These are phyloP conservation scores for Mimas tiliae DNA, from an alignment of 2,888 invertebrate genomes.

Conservation along the genomic window DNA sequence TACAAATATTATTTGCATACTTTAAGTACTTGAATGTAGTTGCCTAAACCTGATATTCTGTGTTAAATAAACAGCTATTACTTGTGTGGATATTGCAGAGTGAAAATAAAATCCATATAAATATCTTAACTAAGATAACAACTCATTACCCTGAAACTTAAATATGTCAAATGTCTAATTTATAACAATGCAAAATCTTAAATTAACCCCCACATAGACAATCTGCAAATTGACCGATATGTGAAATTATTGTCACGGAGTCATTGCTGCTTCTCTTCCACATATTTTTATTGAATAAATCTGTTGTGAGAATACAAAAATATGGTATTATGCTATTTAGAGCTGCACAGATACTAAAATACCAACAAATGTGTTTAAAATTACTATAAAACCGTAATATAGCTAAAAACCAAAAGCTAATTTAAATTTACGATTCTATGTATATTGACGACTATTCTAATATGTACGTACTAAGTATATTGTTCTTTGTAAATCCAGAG, in stretches of 20 bases:
- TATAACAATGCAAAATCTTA: background rate
- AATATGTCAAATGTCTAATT: background rate
- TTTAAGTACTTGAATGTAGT: background rate
- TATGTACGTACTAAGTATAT: constrained; percentile 10
- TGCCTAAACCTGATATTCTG: background rate
- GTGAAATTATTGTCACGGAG: constrained; percentile 46
- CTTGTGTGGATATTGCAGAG: too few species aligned
- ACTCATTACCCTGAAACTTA: background rate
- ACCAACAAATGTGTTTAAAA: constrained; percentile 10
- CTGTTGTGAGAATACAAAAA: constrained; percentile 3
- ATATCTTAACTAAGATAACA: too few species aligned
- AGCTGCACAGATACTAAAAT: constrained; percentile 7
- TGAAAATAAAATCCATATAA: too few species aligned
- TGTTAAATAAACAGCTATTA: too few species aligned
- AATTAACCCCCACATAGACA: constrained; percentile 25
- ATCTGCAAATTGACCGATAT: constrained; percentile 34
- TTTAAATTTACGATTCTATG: constrained; percentile 1
- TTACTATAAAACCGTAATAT: constrained; percentile 10
- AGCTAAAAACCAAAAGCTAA: constrained; percentile 20
- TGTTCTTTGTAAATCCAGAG: constrained; percentile 15
- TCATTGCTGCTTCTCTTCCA: constrained; percentile 15
- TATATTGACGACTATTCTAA: background rate
- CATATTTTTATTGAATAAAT: background rate
- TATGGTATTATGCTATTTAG: background rate
- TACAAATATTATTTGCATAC: background rate